Conservation (phyloP, 2,888 invertebrate species). For the Tinea semifulvella region DNA sequence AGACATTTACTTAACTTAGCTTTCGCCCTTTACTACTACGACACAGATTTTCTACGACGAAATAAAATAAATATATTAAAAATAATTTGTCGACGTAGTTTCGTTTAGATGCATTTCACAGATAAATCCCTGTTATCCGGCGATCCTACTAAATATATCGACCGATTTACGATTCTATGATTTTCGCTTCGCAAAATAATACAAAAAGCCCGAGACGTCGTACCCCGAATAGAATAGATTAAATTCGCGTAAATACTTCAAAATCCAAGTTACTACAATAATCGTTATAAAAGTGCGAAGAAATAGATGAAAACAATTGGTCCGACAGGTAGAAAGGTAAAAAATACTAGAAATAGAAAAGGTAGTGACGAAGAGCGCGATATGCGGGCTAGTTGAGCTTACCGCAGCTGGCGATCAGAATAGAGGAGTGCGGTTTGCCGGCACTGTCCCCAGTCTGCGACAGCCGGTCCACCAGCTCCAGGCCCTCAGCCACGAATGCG, state of each 20-base stretch:
- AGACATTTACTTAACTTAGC: background rate
- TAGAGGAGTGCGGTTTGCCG: constrained; percentile 79
- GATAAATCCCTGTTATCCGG: constrained; percentile 15
- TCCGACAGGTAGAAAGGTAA: constrained; percentile 20
- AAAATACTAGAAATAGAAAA: constrained; percentile 7
- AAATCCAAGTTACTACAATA: constrained; percentile 21
- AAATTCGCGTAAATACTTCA: constrained; percentile 30
- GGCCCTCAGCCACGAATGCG: constrained; percentile 81
- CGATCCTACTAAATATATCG: constrained; percentile 10
- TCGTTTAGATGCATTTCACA: constrained; percentile 5
- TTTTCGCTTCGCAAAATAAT: constrained; percentile 4
- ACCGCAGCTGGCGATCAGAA: constrained; percentile 79
- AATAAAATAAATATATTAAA: constrained; percentile 8
- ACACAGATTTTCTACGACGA: constrained; percentile 3
- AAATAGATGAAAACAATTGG: constrained; percentile 21
- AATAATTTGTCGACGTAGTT: constrained; percentile 6
- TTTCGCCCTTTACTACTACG: background rate
- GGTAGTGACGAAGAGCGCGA: constrained; percentile 4
- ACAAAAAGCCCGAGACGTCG: constrained; percentile 18
- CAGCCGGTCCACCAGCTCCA: constrained; percentile 81
- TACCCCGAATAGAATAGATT: constrained; percentile 23
- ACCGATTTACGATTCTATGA: constrained; percentile 1
- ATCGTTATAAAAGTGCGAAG: constrained; percentile 26
- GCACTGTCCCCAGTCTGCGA: constrained; percentile 80
- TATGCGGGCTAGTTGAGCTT: constrained; percentile 63